Evolutionary conservation across 2,797 vertebrate species (phyloP).

Genomic region (Pipistrellus pipistrellus): DNA sequence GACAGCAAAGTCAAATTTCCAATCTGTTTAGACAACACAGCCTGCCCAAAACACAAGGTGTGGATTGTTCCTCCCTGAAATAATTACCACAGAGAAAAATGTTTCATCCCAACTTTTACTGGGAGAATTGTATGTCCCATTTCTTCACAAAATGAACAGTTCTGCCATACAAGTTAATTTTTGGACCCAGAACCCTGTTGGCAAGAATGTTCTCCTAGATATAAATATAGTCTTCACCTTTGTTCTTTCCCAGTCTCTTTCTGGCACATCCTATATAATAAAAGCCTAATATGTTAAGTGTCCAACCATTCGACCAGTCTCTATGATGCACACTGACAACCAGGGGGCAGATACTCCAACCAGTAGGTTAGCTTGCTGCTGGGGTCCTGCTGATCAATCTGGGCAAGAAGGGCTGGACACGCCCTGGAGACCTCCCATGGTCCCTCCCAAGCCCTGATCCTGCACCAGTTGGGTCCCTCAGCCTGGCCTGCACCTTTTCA

Average conservation of each 20-base stretch:
- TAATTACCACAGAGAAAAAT: constrained; percentile 5
- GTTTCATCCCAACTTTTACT: constrained; percentile 26
- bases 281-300: too few relatives aligned
- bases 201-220: neutral
- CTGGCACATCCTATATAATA: neutral
- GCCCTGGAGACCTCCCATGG: too few relatives aligned
- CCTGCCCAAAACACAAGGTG: neutral
- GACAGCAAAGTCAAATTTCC: constrained; percentile 11
- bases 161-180: neutral
- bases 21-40: neutral
- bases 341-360: too few relatives aligned
- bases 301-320: too few relatives aligned
- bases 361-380: too few relatives aligned
- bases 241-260: neutral
- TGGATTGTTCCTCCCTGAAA: neutral
- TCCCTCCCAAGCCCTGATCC: too few relatives aligned
- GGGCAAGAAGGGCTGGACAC: too few relatives aligned
- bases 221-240: neutral
- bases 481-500: too few relatives aligned
- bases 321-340: too few relatives aligned
- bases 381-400: too few relatives aligned
- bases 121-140: neutral
- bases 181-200: neutral
- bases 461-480: too few relatives aligned
- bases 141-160: neutral